Conservation (phyloP, 2,797 vertebrate species). For the Threskiornis aethiopicus region DNA sequence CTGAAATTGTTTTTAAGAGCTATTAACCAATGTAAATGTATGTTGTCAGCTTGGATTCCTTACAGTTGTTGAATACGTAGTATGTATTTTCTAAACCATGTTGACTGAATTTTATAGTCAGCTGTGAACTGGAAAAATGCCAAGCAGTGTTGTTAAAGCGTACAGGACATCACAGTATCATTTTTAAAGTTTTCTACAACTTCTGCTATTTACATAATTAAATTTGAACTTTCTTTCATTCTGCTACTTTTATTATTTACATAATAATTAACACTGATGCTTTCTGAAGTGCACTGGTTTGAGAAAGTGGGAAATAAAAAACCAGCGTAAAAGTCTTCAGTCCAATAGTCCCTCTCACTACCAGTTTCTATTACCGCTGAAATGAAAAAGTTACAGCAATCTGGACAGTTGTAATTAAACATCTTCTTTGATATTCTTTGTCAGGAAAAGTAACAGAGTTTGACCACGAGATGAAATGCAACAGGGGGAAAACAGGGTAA, state of each 20-base stretch:
- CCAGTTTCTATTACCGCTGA: background rate
- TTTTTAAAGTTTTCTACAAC: background rate
- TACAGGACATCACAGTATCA: background rate
- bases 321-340: background rate
- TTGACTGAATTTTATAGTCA: background rate
- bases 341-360: background rate
- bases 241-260: background rate
- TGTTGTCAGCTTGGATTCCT: background rate
- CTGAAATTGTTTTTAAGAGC: background rate
- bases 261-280: background rate
- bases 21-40: background rate
- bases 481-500: background rate
- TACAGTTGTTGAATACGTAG: fast-evolving
- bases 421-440: background rate
- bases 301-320: background rate
- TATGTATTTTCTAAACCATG: background rate
- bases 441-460: background rate
- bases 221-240: background rate
- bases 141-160: background rate
- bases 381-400: background rate
- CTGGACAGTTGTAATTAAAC: background rate
- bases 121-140: background rate
- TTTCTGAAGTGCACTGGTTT: background rate
- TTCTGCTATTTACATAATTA: background rate
- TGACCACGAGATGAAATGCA: background rate